Conservation (phyloP, 2,888 invertebrate species). For the Argyresthia albistria region DNA sequence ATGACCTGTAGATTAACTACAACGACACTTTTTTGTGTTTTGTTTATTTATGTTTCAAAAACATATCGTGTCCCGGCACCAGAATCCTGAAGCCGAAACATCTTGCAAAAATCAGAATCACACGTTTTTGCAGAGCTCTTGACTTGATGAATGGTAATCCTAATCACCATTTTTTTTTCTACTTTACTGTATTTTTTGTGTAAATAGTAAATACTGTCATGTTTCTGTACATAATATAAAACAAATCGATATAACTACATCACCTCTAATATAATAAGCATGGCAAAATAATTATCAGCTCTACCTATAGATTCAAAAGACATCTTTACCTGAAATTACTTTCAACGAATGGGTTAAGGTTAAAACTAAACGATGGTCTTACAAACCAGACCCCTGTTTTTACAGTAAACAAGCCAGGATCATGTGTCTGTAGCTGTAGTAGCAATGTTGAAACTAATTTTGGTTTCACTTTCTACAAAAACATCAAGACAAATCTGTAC, state of each 20-base stretch:
- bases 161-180: too few relatives aligned
- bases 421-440: constrained; percentile 3
- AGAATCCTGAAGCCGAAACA: background rate
- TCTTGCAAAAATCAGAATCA: background rate
- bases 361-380: too few relatives aligned
- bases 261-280: too few relatives aligned
- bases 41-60: constrained; percentile 46
- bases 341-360: too few relatives aligned
- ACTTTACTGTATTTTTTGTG: too few relatives aligned
- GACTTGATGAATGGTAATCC: too few relatives aligned
- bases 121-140: background rate
- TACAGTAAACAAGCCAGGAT: constrained; percentile 29
- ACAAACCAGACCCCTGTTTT: constrained; percentile 22
- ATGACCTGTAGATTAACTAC: constrained; percentile 17
- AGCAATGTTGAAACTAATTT: constrained; percentile 5
- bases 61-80: constrained; percentile 26
- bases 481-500: background rate
- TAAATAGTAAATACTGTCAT: too few relatives aligned
- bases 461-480: constrained; percentile 5
- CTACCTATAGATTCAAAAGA: too few relatives aligned
- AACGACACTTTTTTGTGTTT: constrained; percentile 31
- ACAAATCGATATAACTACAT: too few relatives aligned
- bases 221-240: too few relatives aligned
- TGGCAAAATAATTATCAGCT: too few relatives aligned
- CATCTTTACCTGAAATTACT: too few relatives aligned